Conservation (phyloP, 2,113 vertebrate species). For the Dasyornis broadbenti region DNA sequence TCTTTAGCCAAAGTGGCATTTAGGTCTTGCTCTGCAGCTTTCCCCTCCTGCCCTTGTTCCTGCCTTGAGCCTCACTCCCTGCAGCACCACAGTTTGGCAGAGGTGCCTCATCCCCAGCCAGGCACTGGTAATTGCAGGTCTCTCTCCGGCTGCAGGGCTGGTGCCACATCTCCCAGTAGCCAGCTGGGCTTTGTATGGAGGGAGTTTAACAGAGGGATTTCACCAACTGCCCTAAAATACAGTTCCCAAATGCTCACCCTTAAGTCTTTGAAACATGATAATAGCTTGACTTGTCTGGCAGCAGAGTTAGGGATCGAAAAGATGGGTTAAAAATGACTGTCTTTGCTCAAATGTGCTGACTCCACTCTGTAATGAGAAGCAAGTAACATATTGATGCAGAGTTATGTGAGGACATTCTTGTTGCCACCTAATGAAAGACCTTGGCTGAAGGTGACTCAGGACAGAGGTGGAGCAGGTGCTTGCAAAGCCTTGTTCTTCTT, state of each 20-base stretch:
- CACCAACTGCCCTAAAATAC: not conserved
- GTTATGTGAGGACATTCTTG: not conserved
- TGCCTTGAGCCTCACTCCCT: not conserved
- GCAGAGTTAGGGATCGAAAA: not conserved
- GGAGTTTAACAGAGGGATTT: not conserved
- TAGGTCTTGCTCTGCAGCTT: not conserved
- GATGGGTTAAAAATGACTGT: not conserved
- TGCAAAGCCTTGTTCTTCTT: not conserved
- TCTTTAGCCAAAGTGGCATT: not conserved
- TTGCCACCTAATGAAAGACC: not conserved
- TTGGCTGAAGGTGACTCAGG: not conserved
- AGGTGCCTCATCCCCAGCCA: not conserved
- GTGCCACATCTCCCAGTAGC: not conserved
- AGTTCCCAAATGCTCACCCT: not conserved
- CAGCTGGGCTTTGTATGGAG: not conserved
- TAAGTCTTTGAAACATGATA: not conserved
- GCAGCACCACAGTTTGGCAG: not conserved
- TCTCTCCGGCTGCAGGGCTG: fast-evolving
- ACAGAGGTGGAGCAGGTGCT: conserved; percentile 16
- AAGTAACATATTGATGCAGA: not conserved
- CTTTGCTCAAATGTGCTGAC: not conserved
- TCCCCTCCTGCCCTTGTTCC: not conserved
- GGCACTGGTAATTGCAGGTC: not conserved
- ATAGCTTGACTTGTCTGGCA: not conserved
- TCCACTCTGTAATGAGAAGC: not conserved